Evolutionary conservation across 2,888 invertebrate genomes (phyloP), one percentile per base, ranked within the genome.

Genomic region (Vanessa cardui): DNA sequence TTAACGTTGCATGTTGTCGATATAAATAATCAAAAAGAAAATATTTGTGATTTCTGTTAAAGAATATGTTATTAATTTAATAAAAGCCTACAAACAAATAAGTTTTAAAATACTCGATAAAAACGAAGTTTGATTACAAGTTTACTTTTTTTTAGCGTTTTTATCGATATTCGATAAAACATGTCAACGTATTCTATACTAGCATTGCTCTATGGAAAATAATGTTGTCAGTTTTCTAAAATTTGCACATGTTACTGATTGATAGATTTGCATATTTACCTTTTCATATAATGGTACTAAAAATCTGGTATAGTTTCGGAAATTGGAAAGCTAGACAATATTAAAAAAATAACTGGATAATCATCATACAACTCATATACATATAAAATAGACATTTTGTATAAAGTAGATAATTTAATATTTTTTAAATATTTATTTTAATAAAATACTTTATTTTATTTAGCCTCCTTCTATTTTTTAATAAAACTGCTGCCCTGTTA

Each of bases 131-230:
- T 31, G 6, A 31, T 31, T 7, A 26, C n/a, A 31, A 16, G 8
- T 16, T 54, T 54, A 15, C 26, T 6, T 2, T 31, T 52, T 16
- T 6, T 6, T 4, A n/a, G n/a, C 8, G 16, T 15, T 52, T 16
- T 31, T 58, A 58, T 66, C 62, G 58, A 69, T 62, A 60, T 26
- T 50, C 58, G 59, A 62, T 16, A 54, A 8, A 54, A 16, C 16
- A 31, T n/a, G 7, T n/a, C 4, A 39, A 39, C 26, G 0, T 31
- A n/a, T 50, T 69, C 65, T 69, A 59, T 63, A 49, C 26, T 69
- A 66, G 45, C 63, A 56, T 62, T 75, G 72, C 68, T 78, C 74
- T 78, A 74, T 78, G 75, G 62, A 62, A 45, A 73, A 54, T 9
- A 73, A 71, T 72, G 70, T 71, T 73, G 68, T 62, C 16, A 66